These are phyloP conservation scores for Centropristis striata DNA, from an alignment of 2,113 vertebrate species.

Conservation along the genomic window DNA sequence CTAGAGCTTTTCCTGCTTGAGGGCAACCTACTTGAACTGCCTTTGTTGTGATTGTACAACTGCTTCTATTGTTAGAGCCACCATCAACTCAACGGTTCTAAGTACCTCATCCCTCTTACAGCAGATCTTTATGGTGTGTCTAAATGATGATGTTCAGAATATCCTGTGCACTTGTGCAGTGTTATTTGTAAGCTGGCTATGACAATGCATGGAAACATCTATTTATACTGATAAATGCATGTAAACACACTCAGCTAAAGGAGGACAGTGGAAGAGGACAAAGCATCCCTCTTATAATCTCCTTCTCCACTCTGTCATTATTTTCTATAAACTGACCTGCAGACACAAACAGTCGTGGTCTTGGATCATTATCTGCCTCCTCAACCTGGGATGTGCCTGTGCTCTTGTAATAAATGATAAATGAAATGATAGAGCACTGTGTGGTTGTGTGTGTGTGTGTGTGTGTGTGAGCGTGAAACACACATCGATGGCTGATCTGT, in stretches of 20 bases:
- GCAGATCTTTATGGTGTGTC: slow-evolving; percentile 12
- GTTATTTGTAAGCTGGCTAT: slow-evolving; percentile 10
- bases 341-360: slow-evolving; percentile 33
- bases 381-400: slow-evolving; percentile 32
- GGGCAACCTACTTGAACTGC: not conserved
- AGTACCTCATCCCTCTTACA: slow-evolving; percentile 15
- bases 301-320: not conserved
- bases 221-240: not conserved
- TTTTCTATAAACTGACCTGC: slow-evolving; percentile 28
- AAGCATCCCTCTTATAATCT: not conserved
- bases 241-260: slow-evolving; percentile 23
- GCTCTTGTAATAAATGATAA: slow-evolving; percentile 61
- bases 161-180: slow-evolving; percentile 11
- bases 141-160: slow-evolving; percentile 38
- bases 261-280: not conserved
- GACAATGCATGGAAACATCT: slow-evolving; percentile 31
- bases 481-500: slow-evolving; percentile 54
- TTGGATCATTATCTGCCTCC: slow-evolving; percentile 34
- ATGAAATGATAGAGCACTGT: slow-evolving; percentile 40
- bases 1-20: not conserved
- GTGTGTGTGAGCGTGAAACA: slow-evolving; percentile 2
- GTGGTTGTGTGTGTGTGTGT: slow-evolving; percentile 7
- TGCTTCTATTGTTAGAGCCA: slow-evolving; percentile 13
- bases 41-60: not conserved
- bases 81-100: slow-evolving; percentile 4